Percentiles rank a stretch among this genome's conserved stretches.
Conservation (phyloP, 2,797 vertebrate genomes). For the Coranthus polyacanthus region DNA sequence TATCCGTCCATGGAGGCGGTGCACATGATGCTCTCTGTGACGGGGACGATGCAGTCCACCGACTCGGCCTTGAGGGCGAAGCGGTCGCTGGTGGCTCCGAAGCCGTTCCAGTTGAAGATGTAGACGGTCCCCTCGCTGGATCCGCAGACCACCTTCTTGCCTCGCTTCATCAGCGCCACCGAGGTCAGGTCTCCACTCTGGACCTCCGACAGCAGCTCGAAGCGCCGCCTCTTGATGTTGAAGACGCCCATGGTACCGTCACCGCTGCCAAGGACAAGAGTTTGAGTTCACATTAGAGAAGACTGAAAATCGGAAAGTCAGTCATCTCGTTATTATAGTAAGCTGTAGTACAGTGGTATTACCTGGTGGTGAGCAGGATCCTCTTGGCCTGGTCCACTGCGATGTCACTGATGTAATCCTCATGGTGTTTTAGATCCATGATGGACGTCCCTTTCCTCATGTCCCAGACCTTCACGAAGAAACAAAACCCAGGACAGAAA, state of each 20-base stretch:
- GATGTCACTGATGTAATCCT: constrained; percentile 95
- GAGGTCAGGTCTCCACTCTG: constrained; percentile 94
- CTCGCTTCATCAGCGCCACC: constrained; percentile 92
- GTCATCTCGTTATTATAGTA: too few relatives aligned
- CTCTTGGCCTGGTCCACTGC: constrained; percentile 89
- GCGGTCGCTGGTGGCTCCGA: constrained; percentile 95
- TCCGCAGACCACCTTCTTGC: constrained; percentile 93
- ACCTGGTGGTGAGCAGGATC: constrained; percentile 93
- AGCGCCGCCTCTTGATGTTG: constrained; percentile 91
- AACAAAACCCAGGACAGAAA: background rate
- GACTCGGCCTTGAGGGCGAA: constrained; percentile 93
- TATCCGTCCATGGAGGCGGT: constrained; percentile 92
- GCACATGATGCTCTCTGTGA: constrained; percentile 92
- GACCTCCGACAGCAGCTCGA: constrained; percentile 92
- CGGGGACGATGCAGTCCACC: constrained; percentile 90
- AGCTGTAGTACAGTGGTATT: background rate
- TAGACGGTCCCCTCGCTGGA: constrained; percentile 95
- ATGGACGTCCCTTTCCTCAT: constrained; percentile 89
- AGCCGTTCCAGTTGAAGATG: constrained; percentile 97
- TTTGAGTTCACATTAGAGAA: background rate
- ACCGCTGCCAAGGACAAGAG: constrained; percentile 83
- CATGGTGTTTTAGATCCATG: constrained; percentile 93
- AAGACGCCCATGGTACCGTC: constrained; percentile 95
- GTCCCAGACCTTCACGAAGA: constrained; percentile 90
- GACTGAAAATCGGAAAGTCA: too few relatives aligned